These are phyloP conservation scores for Vidua chalybeata DNA, from an alignment of 2,113 vertebrate species.

Conservation along the genomic window DNA sequence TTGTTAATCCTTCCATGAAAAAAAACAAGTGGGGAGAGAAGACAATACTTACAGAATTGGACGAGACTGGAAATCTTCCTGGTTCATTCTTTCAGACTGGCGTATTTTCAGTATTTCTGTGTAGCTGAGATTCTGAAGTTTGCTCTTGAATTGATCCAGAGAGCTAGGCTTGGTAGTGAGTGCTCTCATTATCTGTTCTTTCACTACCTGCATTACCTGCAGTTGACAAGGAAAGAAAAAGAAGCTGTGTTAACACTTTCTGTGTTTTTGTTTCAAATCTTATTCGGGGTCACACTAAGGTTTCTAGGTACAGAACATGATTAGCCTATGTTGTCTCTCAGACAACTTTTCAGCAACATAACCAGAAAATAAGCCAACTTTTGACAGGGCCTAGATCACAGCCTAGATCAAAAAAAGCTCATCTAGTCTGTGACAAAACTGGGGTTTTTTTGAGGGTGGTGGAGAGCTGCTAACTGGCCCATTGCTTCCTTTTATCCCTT, in stretches of 20 bases:
- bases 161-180: slow-evolving; percentile 98
- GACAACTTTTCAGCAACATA: neutral
- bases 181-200: slow-evolving; percentile 98
- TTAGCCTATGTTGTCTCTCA: neutral
- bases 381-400: neutral
- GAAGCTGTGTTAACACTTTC: neutral
- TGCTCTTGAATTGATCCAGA: slow-evolving; percentile 99
- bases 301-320: neutral
- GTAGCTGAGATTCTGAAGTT: slow-evolving; percentile 98
- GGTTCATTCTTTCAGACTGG: slow-evolving; percentile 99
- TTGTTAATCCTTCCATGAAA: neutral
- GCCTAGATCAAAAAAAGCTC: neutral
- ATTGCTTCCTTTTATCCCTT: neutral
- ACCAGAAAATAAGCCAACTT: neutral
- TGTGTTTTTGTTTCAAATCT: neutral
- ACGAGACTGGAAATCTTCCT: slow-evolving; percentile 98
- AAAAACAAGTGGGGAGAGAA: neutral
- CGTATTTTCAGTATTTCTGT: slow-evolving; percentile 99
- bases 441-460: neutral
- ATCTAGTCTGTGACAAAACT: neutral
- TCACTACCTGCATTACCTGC: slow-evolving; percentile 99
- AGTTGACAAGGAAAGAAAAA: slow-evolving; percentile 32
- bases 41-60: slow-evolving; percentile 91
- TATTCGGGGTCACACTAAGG: neutral
- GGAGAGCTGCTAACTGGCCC: neutral